These are phyloP conservation scores for Bothrops jararaca DNA, from an alignment of 2,113 vertebrate species.

Conservation along the genomic window DNA sequence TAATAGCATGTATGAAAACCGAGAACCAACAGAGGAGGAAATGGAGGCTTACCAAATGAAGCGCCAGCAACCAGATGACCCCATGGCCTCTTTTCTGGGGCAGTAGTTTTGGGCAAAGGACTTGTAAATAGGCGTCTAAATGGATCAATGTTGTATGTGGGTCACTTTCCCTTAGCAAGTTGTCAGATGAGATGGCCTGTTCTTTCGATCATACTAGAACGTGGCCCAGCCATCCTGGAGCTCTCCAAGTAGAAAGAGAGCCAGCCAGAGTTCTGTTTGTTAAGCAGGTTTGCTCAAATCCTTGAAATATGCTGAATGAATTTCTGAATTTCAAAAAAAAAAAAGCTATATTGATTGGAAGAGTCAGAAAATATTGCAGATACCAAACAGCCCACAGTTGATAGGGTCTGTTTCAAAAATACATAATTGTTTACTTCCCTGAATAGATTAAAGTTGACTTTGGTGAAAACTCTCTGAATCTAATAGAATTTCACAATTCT, in stretches of 20 bases:
- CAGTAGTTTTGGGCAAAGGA: slow-evolving; percentile 62
- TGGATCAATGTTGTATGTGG: not conserved
- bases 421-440: slow-evolving; percentile 1
- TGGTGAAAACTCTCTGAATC: not conserved
- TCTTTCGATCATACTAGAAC: not conserved
- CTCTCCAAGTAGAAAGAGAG: not conserved
- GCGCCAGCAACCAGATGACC: slow-evolving; percentile 85
- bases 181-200: not conserved
- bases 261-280: not conserved
- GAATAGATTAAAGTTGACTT: slow-evolving; percentile 28
- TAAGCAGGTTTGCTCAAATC: not conserved
- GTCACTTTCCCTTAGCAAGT: not conserved
- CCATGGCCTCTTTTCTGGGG: slow-evolving; percentile 93
- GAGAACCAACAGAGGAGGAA: slow-evolving; percentile 94
- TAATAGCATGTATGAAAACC: slow-evolving; percentile 80
- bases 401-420: not conserved
- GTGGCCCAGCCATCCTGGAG: not conserved
- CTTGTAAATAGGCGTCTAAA: not conserved
- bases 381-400: too few species aligned
- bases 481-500: not conserved
- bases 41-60: slow-evolving; percentile 98
- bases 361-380: slow-evolving; percentile 12
- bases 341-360: not conserved
- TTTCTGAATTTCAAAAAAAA: not conserved
- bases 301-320: not conserved